Conservation (phyloP, 2,113 vertebrate genomes). For the Gracilinanus agilis region DNA sequence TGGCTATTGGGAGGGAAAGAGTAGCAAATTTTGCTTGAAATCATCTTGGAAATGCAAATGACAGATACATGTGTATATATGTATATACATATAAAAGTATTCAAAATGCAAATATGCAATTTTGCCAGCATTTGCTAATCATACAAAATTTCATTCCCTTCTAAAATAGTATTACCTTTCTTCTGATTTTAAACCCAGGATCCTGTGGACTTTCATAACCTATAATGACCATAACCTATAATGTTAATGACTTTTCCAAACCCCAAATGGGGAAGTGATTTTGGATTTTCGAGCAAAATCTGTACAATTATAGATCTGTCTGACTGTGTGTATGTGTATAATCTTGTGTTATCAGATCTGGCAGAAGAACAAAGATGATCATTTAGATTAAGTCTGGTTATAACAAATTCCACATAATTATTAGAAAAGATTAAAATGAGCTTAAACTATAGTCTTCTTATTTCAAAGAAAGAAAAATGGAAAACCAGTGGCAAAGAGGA, state of each 20-base stretch:
- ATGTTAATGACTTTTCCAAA: background rate
- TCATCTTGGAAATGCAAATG: background rate
- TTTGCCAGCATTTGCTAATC: background rate
- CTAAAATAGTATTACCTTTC: background rate
- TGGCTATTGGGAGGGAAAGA: background rate
- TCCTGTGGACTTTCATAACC: background rate
- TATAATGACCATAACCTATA: background rate
- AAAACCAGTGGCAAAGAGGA: background rate
- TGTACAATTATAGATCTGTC: background rate
- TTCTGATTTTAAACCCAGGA: background rate
- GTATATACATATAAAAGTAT: background rate
- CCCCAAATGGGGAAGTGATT: background rate
- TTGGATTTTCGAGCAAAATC: background rate
- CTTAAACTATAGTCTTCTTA: background rate
- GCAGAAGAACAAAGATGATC: background rate
- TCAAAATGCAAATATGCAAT: background rate
- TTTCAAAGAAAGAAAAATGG: background rate
- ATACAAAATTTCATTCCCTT: background rate
- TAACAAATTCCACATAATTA: background rate
- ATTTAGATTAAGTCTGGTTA: background rate
- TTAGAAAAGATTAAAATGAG: background rate
- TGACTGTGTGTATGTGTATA: background rate
- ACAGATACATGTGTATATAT: background rate
- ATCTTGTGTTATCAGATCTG: background rate
- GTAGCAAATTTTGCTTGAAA: background rate